These are phyloP conservation scores for Taphrorychus bicolor DNA, from an alignment of 2,888 invertebrate species.

Conservation along the genomic window DNA sequence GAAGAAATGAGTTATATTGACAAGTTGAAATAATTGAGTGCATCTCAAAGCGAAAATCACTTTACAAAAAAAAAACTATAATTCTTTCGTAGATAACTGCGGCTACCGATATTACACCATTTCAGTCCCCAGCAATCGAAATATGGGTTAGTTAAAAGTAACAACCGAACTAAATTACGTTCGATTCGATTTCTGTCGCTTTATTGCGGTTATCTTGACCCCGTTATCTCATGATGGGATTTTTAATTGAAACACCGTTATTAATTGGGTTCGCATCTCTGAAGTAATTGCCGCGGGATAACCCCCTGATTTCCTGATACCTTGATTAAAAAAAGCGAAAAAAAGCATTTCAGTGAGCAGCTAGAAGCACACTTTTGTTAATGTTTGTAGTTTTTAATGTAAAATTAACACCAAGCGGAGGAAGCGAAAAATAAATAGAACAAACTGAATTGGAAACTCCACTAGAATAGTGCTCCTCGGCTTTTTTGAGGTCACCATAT, in stretches of 20 bases:
- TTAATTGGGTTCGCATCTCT: slow-evolving; percentile 11
- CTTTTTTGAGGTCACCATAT: no score
- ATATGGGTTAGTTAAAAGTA: slow-evolving; percentile 26
- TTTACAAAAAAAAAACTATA: not conserved
- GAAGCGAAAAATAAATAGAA: no score
- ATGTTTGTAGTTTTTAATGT: no score
- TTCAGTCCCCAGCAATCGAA: not conserved
- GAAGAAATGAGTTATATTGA: no score
- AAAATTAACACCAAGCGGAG: no score
- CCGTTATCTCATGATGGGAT: slow-evolving; percentile 18
- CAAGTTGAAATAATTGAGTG: no score
- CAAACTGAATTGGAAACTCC: not conserved
- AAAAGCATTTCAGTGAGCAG: no score
- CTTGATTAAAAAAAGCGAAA: not conserved
- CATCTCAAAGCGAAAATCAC: no score
- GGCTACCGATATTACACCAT: not conserved
- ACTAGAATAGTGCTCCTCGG: no score
- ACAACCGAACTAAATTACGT: slow-evolving; percentile 21
- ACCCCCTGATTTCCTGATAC: not conserved
- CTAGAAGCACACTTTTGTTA: no score
- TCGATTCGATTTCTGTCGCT: slow-evolving; percentile 15
- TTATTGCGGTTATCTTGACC: slow-evolving; percentile 20
- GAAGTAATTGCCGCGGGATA: not conserved
- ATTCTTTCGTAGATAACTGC: not conserved
- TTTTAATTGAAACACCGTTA: slow-evolving; percentile 24